These are phyloP conservation scores for Jacana jacana DNA, from an alignment of 2,113 vertebrate genomes.

Conservation along the genomic window DNA sequence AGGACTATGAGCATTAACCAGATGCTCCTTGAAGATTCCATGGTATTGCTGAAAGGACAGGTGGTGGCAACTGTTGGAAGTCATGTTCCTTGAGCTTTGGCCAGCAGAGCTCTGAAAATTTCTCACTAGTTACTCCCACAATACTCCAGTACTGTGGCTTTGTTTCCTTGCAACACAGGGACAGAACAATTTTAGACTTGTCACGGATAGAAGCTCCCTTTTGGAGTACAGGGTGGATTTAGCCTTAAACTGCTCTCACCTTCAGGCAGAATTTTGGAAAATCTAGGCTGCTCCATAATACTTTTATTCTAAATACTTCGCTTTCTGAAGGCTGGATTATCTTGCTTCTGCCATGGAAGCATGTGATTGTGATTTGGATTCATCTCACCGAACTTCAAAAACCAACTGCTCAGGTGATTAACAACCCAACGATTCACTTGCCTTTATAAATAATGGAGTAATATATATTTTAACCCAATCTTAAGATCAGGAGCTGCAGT, in stretches of 20 bases:
- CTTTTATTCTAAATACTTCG: neutral
- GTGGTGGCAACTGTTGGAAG: neutral
- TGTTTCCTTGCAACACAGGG: neutral
- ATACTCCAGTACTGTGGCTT: neutral
- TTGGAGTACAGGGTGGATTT: neutral
- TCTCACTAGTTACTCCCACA: neutral
- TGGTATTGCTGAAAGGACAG: neutral
- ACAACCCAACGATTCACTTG: neutral
- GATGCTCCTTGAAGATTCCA: neutral
- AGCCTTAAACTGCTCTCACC: neutral
- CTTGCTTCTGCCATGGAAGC: fast-evolving
- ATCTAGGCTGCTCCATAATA: neutral
- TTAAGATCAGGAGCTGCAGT: neutral
- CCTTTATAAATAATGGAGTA: neutral
- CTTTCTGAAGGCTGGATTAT: neutral
- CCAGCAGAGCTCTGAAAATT: neutral
- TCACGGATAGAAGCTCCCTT: neutral
- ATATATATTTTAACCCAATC: neutral
- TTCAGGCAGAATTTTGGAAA: neutral
- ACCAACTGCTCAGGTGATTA: neutral
- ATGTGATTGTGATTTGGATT: neutral
- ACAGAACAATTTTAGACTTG: neutral
- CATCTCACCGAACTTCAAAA: neutral
- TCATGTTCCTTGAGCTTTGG: neutral
- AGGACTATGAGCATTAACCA: neutral